Base-by-base conservation (phyloP, 2,113 vertebrate genomes). In the Varanus komodoensis region DNA sequence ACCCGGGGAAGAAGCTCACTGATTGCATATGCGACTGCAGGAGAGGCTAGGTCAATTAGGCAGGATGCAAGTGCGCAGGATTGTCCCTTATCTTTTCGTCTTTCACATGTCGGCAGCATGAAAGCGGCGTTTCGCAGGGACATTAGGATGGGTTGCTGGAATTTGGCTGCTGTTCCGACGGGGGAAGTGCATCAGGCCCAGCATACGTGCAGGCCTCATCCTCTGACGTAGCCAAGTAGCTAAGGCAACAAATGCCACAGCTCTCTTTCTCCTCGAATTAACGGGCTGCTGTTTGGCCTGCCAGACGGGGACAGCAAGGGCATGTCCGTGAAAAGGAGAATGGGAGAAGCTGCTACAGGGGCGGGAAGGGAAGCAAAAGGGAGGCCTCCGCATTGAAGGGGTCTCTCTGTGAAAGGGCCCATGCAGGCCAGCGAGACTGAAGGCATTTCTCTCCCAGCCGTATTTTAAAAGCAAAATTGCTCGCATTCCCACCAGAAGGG, bases 381-480 rank as follows among this genome's bases (percentile, higher is more conserved):
- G 21, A 92, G 80, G 67, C 69, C 94, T 92, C 90, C 89, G 86
- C 87, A 88, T 73, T 94, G 93, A 96, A 96, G 96, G 96, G 86
- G 38, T 82, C 78, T 48, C 80, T 92, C 90, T 73, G 86, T 95
- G 93, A 95, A 96, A 96, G 91, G 87, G 71, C 94, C 87, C 95
- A 92, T 1, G 94, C 87, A 64, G 96, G 92, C 95, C 78, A 84
- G 3, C 89, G 44, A 77, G 74, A 92, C 93, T 94, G 91, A 96
- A 96, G 0, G 34, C 87, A 92, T 96, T 94, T 50, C 1, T 86
- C 84, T 87, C 83, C 74, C 91, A 91, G 88, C 91, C 84, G 88
- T 71, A 89, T 90, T 87, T 93, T 93, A 95, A 96, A 96, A 89
- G 92, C 92, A 96, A 86, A 96, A 94, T 95, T 91, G 86, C 83